Evolutionary conservation across 2,113 vertebrate species (phyloP), one percentile per base, ranked within the genome.

Genomic region (Strigops habroptila): DNA sequence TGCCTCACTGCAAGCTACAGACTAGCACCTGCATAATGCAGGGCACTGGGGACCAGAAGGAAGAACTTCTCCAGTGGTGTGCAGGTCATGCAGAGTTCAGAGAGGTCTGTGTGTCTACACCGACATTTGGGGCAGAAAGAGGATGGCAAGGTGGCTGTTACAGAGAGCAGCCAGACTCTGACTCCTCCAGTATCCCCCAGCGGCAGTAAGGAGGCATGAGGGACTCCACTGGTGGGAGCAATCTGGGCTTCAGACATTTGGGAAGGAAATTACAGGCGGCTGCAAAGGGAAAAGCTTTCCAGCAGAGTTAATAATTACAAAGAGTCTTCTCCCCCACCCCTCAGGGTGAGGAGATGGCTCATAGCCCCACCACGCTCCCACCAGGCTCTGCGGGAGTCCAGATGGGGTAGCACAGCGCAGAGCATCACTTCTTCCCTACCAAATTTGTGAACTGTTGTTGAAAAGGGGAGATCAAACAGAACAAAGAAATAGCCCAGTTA

Each of bases 161-260:
- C 27, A n/a, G 53, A n/a, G 15, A 44, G 22, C 16, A 18, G 44
- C 8, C 62, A 78, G 30, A 14, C 57, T 59, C 57, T 59, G 21
- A 24, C 33, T 23, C 33, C 6, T 33, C 22, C 33, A 59, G 55
- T 21, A n/a, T 59, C 33, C 33, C 12, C 55, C n/a, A 24, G 57
- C 23, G 57, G n/a, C 24, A 28, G 19, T 9, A 37, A 5, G 14
- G 18, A 76, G 30, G 16, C 24, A 23, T 10, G 0, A 12, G 24
- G 19, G 30, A 8, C 8, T 27, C 13, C 13, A 3, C 3, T 1
- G 2, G 15, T 14, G 25, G 17, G 18, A 33, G 21, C 10, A 41
- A 2, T 12, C 0, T 39, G 44, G 44, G 33, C 43, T 76, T 78
- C 30, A 52, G 27, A 22, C 11, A 3, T 18, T 39, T n/a, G 49